These are phyloP conservation scores for Gallinago stenura DNA, from an alignment of 2,797 vertebrate genomes.

Conservation along the genomic window DNA sequence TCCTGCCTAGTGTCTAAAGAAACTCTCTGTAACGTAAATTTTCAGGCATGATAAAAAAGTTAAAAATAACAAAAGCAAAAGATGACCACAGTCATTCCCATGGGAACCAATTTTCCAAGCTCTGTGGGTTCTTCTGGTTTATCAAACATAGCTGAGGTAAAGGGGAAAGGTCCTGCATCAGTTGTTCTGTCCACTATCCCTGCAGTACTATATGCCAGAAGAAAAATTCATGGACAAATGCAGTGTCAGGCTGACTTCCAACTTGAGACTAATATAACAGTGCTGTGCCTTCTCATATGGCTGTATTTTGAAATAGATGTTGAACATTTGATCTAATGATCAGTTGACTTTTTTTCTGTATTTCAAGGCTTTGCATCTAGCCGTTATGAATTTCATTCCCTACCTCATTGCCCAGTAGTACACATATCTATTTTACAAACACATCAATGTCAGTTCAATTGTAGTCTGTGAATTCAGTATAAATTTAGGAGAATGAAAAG, in stretches of 20 bases:
- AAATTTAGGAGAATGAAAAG: neutral
- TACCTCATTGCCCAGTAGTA: neutral
- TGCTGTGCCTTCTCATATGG: neutral
- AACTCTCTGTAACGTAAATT: neutral
- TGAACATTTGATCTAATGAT: neutral
- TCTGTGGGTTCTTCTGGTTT: neutral
- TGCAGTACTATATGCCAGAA: neutral
- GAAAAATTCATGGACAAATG: neutral
- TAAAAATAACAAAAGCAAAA: neutral
- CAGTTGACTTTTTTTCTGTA: neutral
- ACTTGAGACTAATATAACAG: neutral
- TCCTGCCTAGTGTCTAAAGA: neutral
- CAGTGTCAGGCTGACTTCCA: neutral
- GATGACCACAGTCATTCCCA: neutral
- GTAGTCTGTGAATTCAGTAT: neutral
- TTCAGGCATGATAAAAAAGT: neutral
- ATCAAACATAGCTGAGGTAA: neutral
- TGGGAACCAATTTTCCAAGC: neutral
- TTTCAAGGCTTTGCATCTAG: neutral
- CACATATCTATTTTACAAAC: neutral
- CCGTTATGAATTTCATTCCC: neutral
- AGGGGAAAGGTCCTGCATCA: neutral
- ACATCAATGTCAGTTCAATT: neutral
- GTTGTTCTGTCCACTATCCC: neutral
- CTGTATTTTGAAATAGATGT: neutral